These are phyloP conservation scores for Cinclus mexicanus DNA, from an alignment of 2,113 vertebrate species.

Conservation along the genomic window DNA sequence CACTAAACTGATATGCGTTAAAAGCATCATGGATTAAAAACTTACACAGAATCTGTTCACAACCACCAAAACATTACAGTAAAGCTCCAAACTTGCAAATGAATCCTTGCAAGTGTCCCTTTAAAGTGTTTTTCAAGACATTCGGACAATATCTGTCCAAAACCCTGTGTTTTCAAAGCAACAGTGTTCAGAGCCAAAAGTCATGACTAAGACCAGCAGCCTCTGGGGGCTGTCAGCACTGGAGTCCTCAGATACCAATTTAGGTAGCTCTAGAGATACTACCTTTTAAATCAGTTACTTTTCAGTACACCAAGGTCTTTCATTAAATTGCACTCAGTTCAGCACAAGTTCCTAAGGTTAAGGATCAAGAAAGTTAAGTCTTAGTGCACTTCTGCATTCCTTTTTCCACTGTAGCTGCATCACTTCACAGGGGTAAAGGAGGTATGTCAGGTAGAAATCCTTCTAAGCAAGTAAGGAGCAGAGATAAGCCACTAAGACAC, in stretches of 20 bases:
- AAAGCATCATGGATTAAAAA: not conserved
- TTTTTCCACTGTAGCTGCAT: not conserved
- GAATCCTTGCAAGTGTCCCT: not conserved
- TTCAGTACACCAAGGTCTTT: not conserved
- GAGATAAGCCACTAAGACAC: not conserved
- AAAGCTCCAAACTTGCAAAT: not conserved
- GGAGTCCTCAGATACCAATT: not conserved
- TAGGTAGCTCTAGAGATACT: not conserved
- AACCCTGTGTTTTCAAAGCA: not conserved
- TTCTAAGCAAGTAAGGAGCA: not conserved
- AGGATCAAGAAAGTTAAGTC: not conserved
- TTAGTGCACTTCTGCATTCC: not conserved
- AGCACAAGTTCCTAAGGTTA: not conserved
- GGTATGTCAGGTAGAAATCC: not conserved
- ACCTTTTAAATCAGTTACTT: not conserved
- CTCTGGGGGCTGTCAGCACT: not conserved
- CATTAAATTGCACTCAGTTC: not conserved
- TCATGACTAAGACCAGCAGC: not conserved
- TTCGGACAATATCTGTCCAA: not conserved
- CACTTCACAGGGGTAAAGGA: not conserved
- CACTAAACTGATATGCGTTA: not conserved
- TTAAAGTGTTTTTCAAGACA: not conserved
- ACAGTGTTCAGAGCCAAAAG: not conserved
- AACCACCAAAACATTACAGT: not conserved
- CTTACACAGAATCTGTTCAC: not conserved